Evolutionary conservation across 2,113 vertebrate species (phyloP), one percentile per base, ranked within the genome.

Genomic region (Epinephelus lanceolatus): DNA sequence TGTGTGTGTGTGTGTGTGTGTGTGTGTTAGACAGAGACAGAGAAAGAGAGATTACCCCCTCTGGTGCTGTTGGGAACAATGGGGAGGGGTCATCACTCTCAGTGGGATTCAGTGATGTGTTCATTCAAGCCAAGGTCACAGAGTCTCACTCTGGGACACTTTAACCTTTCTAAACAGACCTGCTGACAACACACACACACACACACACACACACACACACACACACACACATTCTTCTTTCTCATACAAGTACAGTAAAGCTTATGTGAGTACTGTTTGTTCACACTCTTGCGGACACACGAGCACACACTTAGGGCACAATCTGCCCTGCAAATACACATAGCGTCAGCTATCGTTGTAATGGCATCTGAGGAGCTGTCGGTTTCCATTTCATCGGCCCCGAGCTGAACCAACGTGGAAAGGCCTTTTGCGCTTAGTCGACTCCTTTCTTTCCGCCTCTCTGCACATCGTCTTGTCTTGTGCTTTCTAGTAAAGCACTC

Each of bases 401-500:
- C 18, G 65, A 80, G 61, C 52, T 83, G 76, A 86, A 87, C 65
- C 80, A 40, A 4, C 5, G 57, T 76, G 23, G 78, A 84, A 51
- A 76, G 33, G 52, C 78, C 45, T 14, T 81, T 87, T 65, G 73
- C 45, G 45, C 85, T 77, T 7, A 77, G 63, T 74, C 65, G n/a
- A 25, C 85, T 86, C 61, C 25, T 81, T 72, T 68, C 65, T 33
- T 89, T 88, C 76, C 68, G 68, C 78, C 79, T 81, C 78, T 30
- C 27, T 87, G 87, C 77, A 73, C 89, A 81, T 90, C 49, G 18
- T 61, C 85, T 67, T 69, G 86, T 83, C 86, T 83, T 33, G 42
- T 45, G 71, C 82, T 81, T 71, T 89, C 87, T 45, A 87, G 87
- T 86, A 74, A 93, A 85, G 82, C 75, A 19, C 66, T 87, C 77